phyloP scores from a whole-genome alignment of 2,888 invertebrate genomes.

The Anorthoa munda region DNA sequence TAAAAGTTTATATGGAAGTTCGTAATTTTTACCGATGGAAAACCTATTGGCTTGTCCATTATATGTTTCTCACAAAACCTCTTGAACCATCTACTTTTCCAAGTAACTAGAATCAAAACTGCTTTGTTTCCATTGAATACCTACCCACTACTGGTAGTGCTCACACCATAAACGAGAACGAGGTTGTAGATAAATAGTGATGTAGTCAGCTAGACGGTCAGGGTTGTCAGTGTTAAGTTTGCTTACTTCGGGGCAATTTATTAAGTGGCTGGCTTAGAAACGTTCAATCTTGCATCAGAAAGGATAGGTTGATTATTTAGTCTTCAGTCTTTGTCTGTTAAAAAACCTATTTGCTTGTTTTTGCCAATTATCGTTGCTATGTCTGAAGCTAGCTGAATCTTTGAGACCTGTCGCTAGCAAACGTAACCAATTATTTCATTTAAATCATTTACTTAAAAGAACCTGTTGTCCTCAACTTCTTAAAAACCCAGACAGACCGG shows the following conservation, averaged over 20 bases:
- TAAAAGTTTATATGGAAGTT: no score
- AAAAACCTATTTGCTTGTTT: no score
- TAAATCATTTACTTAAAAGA: no score
- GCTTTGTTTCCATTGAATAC: slow-evolving; percentile 18
- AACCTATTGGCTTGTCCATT: no score
- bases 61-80: not conserved
- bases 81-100: not conserved
- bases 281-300: slow-evolving; percentile 2
- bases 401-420: no score
- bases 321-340: no score
- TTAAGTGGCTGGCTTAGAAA: slow-evolving; percentile 20
- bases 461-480: no score
- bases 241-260: not conserved
- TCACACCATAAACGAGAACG: slow-evolving; percentile 24
- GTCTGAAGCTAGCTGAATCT: no score
- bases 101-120: slow-evolving; percentile 9
- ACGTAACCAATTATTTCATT: no score
- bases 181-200: slow-evolving; percentile 55
- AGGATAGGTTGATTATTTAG: not conserved
- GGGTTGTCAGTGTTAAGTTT: slow-evolving; percentile 37
- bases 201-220: slow-evolving; percentile 38
- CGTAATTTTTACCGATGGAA: no score
- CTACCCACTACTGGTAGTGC: slow-evolving; percentile 10
- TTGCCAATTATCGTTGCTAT: no score
- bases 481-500: no score